A percentile compares a stretch with the other conserved stretches of the same genome.
These are phyloP conservation scores for Volucella bombylans DNA, from an alignment of 2,888 invertebrate species.

Conservation along the genomic window DNA sequence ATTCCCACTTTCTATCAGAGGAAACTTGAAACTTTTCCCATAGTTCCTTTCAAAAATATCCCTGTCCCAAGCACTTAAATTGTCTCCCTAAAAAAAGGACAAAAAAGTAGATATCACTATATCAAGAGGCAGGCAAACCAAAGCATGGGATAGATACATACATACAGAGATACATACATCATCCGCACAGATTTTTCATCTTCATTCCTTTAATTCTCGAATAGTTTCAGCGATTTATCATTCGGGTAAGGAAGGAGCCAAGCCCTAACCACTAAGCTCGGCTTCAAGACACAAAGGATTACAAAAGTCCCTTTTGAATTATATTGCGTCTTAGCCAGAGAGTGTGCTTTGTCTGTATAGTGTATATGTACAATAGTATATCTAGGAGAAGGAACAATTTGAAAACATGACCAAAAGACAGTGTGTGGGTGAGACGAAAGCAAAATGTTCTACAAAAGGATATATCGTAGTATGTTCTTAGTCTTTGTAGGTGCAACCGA, in stretches of 20 bases:
- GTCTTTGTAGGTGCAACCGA: constrained; percentile 1
- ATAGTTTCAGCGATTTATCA: constrained; percentile 72
- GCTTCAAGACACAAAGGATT: constrained; percentile 67
- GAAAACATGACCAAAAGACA: constrained; percentile 14
- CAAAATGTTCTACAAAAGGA: constrained; percentile 23
- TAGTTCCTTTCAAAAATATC: constrained; percentile 25
- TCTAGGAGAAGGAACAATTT: constrained; percentile 20
- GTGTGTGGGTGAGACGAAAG: not conserved
- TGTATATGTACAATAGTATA: not conserved
- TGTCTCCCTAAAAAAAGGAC: constrained; percentile 27
- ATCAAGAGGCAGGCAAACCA: constrained; percentile 32
- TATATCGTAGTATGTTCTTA: no score
- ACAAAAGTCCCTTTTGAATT: constrained; percentile 67
- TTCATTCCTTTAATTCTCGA: constrained; percentile 71
- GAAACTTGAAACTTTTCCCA: constrained; percentile 17
- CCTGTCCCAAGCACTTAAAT: constrained; percentile 47
- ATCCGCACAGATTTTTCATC: constrained; percentile 73
- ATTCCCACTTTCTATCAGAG: constrained; percentile 10
- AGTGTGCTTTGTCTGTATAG: not conserved
- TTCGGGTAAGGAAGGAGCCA: constrained; percentile 22
- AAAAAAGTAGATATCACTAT: constrained; percentile 49
- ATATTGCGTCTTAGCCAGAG: constrained; percentile 57
- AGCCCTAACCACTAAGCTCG: constrained; percentile 53
- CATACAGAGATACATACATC: constrained; percentile 2
- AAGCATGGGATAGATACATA: not conserved